phyloP scores from a whole-genome alignment of 2,888 invertebrate species.

The Osedax fenrisi region DNA sequence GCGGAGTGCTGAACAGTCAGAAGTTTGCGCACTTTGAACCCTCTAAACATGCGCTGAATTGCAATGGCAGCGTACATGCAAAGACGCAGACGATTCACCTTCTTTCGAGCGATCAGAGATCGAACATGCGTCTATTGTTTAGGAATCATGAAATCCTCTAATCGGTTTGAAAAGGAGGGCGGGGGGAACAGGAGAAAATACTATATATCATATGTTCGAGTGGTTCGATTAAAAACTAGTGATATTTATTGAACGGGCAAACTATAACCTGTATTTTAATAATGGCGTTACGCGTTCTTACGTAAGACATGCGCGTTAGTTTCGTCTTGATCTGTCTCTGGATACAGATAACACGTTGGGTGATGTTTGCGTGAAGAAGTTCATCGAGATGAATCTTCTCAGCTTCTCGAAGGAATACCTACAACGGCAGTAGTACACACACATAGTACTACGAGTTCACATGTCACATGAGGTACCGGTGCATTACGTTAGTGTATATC shows the following conservation, averaged over 20 bases:
- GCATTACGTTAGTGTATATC: too few species aligned
- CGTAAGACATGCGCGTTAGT: constrained; percentile 66
- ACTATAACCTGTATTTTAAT: constrained; percentile 61
- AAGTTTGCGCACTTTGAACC: constrained; percentile 60
- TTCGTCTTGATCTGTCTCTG: constrained; percentile 80
- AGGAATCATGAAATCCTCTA: too few species aligned
- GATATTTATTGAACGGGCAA: too few species aligned
- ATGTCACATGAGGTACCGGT: too few species aligned
- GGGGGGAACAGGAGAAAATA: too few species aligned
- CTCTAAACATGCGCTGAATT: constrained; percentile 70
- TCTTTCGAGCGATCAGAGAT: constrained; percentile 40
- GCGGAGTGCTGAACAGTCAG: constrained; percentile 58
- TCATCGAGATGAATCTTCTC: constrained; percentile 84
- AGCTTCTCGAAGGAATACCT: constrained; percentile 76
- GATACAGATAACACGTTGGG: constrained; percentile 77
- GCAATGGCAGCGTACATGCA: constrained; percentile 52
- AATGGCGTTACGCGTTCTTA: constrained; percentile 63
- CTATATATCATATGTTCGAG: too few species aligned
- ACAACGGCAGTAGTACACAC: too few species aligned
- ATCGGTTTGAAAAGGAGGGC: too few species aligned
- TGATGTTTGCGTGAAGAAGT: constrained; percentile 79
- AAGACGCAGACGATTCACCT: constrained; percentile 46
- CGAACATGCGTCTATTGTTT: constrained; percentile 54
- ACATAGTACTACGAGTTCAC: too few species aligned
- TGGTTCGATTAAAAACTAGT: too few species aligned